Evolutionary conservation across 2,888 invertebrate genomes (phyloP).

Genomic region (Nasonovia ribisnigri): DNA sequence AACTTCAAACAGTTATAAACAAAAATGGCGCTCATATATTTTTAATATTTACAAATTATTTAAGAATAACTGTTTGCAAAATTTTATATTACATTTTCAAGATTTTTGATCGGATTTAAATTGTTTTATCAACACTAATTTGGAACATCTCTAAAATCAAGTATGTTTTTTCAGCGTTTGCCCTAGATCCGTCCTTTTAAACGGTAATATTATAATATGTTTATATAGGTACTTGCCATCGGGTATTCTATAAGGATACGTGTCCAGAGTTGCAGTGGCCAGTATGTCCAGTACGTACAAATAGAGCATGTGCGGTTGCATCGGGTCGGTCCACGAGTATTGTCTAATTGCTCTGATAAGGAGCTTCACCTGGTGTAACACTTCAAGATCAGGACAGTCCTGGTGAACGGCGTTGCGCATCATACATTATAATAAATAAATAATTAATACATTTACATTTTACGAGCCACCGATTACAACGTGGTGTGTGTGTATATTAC

Average conservation of each 20-base stretch:
- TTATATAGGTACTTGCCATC: constrained; percentile 74
- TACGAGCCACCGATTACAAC: background rate
- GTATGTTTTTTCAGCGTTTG: background rate
- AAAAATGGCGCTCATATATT: no score
- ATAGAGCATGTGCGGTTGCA: constrained; percentile 79
- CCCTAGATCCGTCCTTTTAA: background rate
- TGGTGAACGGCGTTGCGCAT: constrained; percentile 69
- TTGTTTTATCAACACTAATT: background rate
- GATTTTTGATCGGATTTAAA: no score
- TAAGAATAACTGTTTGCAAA: no score
- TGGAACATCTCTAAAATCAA: background rate
- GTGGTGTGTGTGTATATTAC: constrained; percentile 72
- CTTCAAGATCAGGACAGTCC: constrained; percentile 92
- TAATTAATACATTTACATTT: background rate
- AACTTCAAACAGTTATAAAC: no score
- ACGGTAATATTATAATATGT: background rate
- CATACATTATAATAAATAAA: background rate
- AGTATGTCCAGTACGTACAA: constrained; percentile 84
- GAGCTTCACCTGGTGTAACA: constrained; percentile 83
- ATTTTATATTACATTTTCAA: no score
- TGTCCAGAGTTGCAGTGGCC: constrained; percentile 83
- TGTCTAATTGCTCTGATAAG: constrained; percentile 85
- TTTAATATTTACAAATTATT: no score
- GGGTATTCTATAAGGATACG: constrained; percentile 87
- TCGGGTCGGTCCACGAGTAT: constrained; percentile 79